These are phyloP conservation scores for Buceros bicornis DNA, from an alignment of 2,797 vertebrate species.

Conservation along the genomic window DNA sequence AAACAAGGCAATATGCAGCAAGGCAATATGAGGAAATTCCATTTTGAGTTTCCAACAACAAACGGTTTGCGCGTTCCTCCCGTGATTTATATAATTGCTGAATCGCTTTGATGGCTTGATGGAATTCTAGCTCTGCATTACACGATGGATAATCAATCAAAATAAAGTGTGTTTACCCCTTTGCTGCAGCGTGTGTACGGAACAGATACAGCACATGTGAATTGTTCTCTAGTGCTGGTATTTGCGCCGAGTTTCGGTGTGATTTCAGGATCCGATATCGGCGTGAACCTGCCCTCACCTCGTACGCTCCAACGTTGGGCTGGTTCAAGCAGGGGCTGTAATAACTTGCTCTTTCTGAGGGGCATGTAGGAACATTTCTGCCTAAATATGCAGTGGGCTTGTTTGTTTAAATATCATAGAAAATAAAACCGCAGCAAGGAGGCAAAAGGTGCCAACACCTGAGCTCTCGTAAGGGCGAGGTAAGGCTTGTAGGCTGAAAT, in stretches of 20 bases:
- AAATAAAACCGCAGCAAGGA: not conserved
- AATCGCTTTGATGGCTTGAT: conserved; percentile 4
- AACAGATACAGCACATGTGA: not conserved
- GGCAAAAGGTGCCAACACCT: conserved; percentile 17
- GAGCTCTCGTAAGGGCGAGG: not conserved
- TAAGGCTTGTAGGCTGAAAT: not conserved
- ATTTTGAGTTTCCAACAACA: not conserved
- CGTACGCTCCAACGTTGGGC: not conserved
- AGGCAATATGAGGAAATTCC: not conserved
- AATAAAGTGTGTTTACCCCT: conserved; percentile 40
- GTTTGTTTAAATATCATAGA: conserved; percentile 40
- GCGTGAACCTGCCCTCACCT: conserved; percentile 34
- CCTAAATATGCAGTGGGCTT: conserved; percentile 51
- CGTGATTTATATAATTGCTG: conserved; percentile 28
- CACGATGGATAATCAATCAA: conserved; percentile 49
- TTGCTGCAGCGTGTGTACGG: not conserved
- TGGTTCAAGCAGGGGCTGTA: conserved; percentile 43
- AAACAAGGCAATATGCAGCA: not conserved
- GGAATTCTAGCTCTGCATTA: conserved; percentile 43
- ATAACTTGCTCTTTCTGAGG: not conserved
- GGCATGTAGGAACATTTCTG: conserved; percentile 46
- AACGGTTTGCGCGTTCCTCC: not conserved
- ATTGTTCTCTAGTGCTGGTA: accelerated
- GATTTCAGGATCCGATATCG: conserved; percentile 9
- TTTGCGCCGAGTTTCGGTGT: not conserved